These are phyloP conservation scores for Ligdia adustata DNA, from an alignment of 2,888 invertebrate genomes.

Conservation along the genomic window DNA sequence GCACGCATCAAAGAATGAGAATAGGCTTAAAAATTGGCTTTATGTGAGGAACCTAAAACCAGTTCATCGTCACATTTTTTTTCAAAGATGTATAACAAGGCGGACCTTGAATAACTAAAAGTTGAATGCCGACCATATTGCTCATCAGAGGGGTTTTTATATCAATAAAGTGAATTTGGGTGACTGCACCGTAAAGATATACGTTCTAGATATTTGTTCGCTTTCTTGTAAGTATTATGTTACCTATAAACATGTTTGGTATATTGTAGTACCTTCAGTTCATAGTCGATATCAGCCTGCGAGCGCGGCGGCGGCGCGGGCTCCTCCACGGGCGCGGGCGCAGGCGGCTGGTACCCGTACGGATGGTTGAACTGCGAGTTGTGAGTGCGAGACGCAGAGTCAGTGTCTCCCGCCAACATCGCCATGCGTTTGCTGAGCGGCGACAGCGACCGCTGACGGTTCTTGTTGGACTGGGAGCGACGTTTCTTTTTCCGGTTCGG, in stretches of 20 bases:
- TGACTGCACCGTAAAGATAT: no score
- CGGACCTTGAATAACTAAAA: no score
- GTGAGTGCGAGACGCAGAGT: conserved; percentile 72
- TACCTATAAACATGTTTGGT: neutral
- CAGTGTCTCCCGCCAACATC: conserved; percentile 83
- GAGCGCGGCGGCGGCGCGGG: conserved; percentile 61
- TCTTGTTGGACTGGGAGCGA: conserved; percentile 81
- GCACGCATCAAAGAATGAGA: no score
- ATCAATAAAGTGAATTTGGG: no score
- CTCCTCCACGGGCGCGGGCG: conserved; percentile 71
- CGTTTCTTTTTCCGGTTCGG: conserved; percentile 84
- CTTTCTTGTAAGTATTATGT: no score
- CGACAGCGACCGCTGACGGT: conserved; percentile 89
- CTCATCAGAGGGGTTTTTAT: no score
- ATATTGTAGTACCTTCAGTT: conserved; percentile 75
- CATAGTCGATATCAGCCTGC: conserved; percentile 85
- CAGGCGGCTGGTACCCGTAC: conserved; percentile 84
- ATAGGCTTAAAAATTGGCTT: no score
- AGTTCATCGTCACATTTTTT: no score
- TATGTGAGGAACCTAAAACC: no score
- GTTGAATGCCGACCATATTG: no score
- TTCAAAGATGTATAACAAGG: no score
- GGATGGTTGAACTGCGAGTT: conserved; percentile 89
- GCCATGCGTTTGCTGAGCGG: conserved; percentile 94
- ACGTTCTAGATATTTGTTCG: no score